Evolutionary conservation across 2,113 vertebrate species (phyloP).

Genomic region (Orientallactaga bullata): DNA sequence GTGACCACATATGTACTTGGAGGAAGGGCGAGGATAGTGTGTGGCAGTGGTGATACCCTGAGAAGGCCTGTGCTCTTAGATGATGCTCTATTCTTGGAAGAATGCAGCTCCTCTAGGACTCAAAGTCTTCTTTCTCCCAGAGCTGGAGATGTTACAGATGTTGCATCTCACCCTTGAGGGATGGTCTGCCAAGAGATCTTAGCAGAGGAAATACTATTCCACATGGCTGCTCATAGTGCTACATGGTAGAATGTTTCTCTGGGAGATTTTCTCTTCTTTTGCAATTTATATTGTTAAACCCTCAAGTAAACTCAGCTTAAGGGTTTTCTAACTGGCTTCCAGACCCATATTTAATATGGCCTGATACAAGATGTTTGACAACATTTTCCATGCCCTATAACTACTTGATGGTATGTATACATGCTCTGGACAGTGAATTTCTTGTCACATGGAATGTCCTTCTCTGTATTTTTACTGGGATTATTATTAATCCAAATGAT

Average conservation of each 20-base stretch:
- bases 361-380: slow-evolving; percentile 58
- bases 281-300: slow-evolving; percentile 68
- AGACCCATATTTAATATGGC: slow-evolving; percentile 70
- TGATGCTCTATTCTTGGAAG: slow-evolving; percentile 30
- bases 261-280: slow-evolving; percentile 62
- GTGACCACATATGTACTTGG: background rate
- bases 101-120: slow-evolving; percentile 52
- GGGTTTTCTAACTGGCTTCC: slow-evolving; percentile 72
- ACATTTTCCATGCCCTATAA: background rate
- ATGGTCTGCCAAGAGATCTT: slow-evolving; percentile 67
- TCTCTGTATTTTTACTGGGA: slow-evolving; percentile 43
- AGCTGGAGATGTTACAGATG: slow-evolving; percentile 75
- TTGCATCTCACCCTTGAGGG: slow-evolving; percentile 61
- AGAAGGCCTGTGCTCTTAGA: background rate
- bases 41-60: slow-evolving; percentile 12
- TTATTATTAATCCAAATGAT: slow-evolving; percentile 37
- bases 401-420: background rate
- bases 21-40: background rate
- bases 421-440: background rate
- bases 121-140: slow-evolving; percentile 69
- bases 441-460: background rate
- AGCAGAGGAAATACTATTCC: slow-evolving; percentile 75
- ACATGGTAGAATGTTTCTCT: slow-evolving; percentile 44
- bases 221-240: slow-evolving; percentile 54
- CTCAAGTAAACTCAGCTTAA: slow-evolving; percentile 64